Percentiles rank a stretch among this genome's conserved stretches.
Evolutionary conservation across 2,888 invertebrate species (phyloP).

Genomic region (Leucophenga maculata): DNA sequence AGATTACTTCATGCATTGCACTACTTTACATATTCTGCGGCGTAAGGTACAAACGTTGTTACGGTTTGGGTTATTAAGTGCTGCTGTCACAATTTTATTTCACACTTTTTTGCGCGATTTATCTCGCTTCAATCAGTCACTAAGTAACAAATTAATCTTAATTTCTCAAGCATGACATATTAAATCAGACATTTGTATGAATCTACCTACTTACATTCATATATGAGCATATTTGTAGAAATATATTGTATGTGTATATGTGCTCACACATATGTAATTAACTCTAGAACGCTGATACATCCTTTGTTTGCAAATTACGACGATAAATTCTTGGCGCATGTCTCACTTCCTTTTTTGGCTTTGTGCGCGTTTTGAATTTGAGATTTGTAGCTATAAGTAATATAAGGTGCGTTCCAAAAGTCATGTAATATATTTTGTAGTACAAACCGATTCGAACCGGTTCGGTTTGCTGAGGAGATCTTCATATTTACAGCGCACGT

Average conservation of each 20-base stretch:
- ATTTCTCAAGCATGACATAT: conserved; percentile 13
- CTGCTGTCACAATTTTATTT: neutral
- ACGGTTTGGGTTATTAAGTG: no score
- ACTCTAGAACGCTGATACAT: conserved; percentile 5
- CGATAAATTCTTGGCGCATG: neutral
- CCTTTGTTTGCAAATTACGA: conserved; percentile 6
- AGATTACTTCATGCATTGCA: no score
- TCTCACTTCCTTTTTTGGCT: conserved; percentile 14
- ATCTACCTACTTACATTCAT: neutral
- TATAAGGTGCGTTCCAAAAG: no score
- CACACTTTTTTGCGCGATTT: neutral
- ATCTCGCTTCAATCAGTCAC: conserved; percentile 6
- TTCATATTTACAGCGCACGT: no score
- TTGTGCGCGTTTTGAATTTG: conserved; percentile 9
- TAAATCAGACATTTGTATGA: neutral
- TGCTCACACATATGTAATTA: neutral
- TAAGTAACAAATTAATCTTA: conserved; percentile 2
- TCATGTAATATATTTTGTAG: no score
- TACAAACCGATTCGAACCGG: no score
- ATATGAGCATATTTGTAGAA: neutral
- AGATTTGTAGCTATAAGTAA: no score
- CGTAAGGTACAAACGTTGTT: neutral
- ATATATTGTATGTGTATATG: no score
- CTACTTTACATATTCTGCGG: no score
- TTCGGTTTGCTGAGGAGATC: no score